These are phyloP conservation scores for Linnaemya tessellans DNA, from an alignment of 2,888 invertebrate species.

Conservation along the genomic window DNA sequence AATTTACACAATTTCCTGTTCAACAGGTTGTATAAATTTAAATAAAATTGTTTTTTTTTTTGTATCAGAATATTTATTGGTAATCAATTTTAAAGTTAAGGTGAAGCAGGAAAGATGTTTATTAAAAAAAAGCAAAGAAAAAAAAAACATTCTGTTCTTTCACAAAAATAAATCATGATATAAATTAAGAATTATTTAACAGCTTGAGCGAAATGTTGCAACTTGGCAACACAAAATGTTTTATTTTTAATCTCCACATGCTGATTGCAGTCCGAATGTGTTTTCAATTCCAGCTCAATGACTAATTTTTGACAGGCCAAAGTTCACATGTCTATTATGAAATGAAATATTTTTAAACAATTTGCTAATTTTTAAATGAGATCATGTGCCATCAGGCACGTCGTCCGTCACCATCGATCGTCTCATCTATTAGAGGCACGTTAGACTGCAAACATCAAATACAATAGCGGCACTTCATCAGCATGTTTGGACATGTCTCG, in stretches of 20 bases:
- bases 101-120: neutral
- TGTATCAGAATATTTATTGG: neutral
- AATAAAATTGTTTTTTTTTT: neutral
- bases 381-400: too few species aligned
- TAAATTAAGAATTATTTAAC: neutral
- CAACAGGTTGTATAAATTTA: neutral
- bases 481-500: too few species aligned
- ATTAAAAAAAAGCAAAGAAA: neutral
- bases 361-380: neutral
- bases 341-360: neutral
- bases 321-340: neutral
- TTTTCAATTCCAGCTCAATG: neutral
- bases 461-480: too few species aligned
- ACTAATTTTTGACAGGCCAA: neutral
- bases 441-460: too few species aligned
- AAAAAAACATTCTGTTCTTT: neutral
- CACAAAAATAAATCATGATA: neutral
- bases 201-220: neutral
- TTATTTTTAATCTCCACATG: too few species aligned
- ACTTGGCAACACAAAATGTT: neutral
- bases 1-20: constrained; percentile 1
- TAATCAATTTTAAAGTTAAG: neutral
- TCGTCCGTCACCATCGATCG: too few species aligned
- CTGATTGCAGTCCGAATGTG: too few species aligned
- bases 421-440: too few species aligned